Evolutionary conservation across 2,113 vertebrate species (phyloP).

Genomic region (Xenus cinereus): DNA sequence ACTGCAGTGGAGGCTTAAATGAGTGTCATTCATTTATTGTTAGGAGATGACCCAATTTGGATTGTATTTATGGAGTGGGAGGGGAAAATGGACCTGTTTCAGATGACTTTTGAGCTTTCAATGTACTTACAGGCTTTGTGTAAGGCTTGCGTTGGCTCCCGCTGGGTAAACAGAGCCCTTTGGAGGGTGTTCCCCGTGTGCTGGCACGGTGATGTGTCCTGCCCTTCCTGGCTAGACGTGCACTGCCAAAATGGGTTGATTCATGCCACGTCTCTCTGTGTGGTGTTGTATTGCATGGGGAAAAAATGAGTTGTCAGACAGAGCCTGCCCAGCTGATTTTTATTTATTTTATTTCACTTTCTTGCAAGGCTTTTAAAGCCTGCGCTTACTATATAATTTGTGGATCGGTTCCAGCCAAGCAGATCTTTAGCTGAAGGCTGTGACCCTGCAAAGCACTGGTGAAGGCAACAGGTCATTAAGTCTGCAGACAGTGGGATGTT

Average conservation of each 20-base stretch:
- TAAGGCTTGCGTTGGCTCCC: background rate
- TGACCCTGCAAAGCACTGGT: background rate
- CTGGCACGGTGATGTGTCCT: background rate
- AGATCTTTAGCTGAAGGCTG: background rate
- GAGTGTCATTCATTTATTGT: background rate
- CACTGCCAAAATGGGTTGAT: background rate
- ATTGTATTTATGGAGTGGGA: background rate
- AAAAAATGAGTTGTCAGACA: background rate
- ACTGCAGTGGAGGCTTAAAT: background rate
- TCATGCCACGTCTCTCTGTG: background rate
- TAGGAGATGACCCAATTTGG: constrained; percentile 12
- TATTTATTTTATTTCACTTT: background rate
- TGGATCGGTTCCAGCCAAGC: background rate
- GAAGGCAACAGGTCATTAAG: background rate
- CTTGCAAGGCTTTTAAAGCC: background rate
- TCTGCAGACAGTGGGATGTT: background rate
- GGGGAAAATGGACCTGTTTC: background rate
- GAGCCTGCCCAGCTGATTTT: background rate
- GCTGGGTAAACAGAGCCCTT: background rate
- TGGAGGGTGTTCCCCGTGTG: background rate
- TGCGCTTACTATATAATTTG: background rate
- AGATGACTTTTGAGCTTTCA: background rate
- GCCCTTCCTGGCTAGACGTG: background rate
- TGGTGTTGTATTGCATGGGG: background rate
- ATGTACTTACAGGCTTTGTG: background rate